Percentiles rank a stretch among this genome's conserved stretches.
These are phyloP conservation scores for Clanis bilineata DNA, from an alignment of 2,888 invertebrate species.

Conservation along the genomic window DNA sequence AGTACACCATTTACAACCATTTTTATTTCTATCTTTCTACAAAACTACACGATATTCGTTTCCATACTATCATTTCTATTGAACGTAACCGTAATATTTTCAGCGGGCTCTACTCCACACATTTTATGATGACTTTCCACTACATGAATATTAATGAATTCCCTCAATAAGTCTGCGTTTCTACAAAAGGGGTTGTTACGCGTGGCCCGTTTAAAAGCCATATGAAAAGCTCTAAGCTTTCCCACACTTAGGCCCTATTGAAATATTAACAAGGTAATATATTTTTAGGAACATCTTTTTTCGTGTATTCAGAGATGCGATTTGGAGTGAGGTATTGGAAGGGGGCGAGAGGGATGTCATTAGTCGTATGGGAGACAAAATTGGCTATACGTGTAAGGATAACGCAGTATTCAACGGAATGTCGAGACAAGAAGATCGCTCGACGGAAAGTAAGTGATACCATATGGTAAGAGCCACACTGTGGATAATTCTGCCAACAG, in stretches of 20 bases:
- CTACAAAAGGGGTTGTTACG: conserved; percentile 35
- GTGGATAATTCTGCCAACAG: no score
- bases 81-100: not conserved
- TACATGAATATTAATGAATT: conserved; percentile 34
- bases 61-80: not conserved
- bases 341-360: not conserved
- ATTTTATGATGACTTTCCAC: conserved; percentile 20
- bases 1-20: not conserved
- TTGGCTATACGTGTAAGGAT: no score
- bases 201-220: conserved; percentile 26
- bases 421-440: no score
- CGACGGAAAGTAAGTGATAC: no score
- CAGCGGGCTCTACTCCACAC: conserved; percentile 4
- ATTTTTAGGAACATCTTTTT: conserved; percentile 27
- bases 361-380: not conserved
- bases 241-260: conserved; percentile 26
- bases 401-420: no score
- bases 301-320: conserved; percentile 16
- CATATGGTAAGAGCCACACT: no score
- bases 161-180: conserved; percentile 28
- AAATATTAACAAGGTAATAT: conserved; percentile 33
- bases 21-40: no score
- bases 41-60: not conserved
- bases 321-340: not conserved
- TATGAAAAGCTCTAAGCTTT: conserved; percentile 12